A percentile compares a stretch with the other conserved stretches of the same genome.
phyloP scores from a whole-genome alignment of 2,113 vertebrate genomes.

The Elaphurus davidianus region DNA sequence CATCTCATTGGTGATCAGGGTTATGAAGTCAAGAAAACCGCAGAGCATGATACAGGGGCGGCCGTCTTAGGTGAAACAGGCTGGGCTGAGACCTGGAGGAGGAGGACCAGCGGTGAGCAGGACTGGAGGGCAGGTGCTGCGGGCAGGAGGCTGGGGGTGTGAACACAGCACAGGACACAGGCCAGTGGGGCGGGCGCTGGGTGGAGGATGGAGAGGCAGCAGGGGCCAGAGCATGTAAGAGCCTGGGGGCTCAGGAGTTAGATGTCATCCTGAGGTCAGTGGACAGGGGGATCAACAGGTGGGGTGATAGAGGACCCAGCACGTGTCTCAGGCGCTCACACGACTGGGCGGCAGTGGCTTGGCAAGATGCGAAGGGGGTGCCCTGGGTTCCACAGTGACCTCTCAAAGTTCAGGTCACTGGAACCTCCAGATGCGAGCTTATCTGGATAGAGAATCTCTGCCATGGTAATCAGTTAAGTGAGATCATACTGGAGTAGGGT shows the following conservation, averaged over 20 bases:
- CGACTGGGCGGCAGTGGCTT: not conserved
- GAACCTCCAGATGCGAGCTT: not conserved
- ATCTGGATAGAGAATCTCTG: not conserved
- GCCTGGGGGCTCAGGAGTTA: not conserved
- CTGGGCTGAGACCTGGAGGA: not conserved
- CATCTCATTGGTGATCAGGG: too few relatives aligned
- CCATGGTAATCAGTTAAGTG: too few relatives aligned
- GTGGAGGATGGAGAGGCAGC: not conserved
- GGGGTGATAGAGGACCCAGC: too few relatives aligned
- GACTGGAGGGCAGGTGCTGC: too few relatives aligned
- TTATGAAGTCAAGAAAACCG: not conserved
- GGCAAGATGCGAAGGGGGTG: not conserved
- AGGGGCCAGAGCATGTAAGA: too few relatives aligned
- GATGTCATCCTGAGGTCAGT: not conserved
- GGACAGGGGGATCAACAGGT: not conserved
- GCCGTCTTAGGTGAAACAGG: accelerated
- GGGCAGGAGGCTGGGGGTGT: too few relatives aligned
- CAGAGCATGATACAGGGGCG: accelerated
- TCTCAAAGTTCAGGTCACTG: not conserved
- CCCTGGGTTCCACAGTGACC: accelerated
- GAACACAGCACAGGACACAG: not conserved
- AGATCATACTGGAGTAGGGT: not conserved
- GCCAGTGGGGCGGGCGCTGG: accelerated
- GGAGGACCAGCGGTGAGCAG: not conserved
- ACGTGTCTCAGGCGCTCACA: accelerated